Base-by-base conservation (phyloP, 2,797 vertebrate genomes). In the Cephalopachus bancanus region DNA sequence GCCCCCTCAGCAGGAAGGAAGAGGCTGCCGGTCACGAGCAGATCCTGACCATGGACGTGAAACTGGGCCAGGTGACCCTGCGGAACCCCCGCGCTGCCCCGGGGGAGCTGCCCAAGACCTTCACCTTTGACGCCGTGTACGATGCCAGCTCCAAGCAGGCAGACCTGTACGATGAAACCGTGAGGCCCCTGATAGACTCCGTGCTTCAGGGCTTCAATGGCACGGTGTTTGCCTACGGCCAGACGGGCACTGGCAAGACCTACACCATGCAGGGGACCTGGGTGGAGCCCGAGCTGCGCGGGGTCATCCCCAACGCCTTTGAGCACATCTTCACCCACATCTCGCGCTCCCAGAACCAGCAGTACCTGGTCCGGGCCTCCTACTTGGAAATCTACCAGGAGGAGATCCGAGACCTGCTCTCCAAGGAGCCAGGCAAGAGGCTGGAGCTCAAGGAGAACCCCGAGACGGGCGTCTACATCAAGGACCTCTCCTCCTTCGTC, bases 361-460 rank as follows among this genome's bases (percentile, higher is more conserved):
- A 99, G 97, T 99, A 99, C 98, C 98, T 99, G 98, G 99, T 99
- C 92, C 99, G 99, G 98, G 99, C 99, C 49, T 99, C 99, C 0
- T 99, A 99, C 97, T 98, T 99, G 93, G 99, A 99, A 98, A 99
- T 99, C 98, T 99, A 99, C 98, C 99, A 99, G 98, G 99, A 99
- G 98, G 99, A 99, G 97, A 99, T 99, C 97, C 97, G 99, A 89
- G 99, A 99, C 91, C 99, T 99, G 53, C 98, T 99, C 75, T 99
- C 99, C 98, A 99, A 99, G 97, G 99, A 99, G 96, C 99, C 99
- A 93, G 99, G 98, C 98, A 99, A 98, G 98, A 99, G 99, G 96
- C 98, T 99, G 95, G 99, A 99, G 97, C 99, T 99, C 44, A 99
- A 99, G 95, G 99, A 99, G 97, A 99, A 98, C 92, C 99, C 99